These are phyloP conservation scores for Ennomos fuscantarius DNA, from an alignment of 2,888 invertebrate genomes.

Conservation along the genomic window DNA sequence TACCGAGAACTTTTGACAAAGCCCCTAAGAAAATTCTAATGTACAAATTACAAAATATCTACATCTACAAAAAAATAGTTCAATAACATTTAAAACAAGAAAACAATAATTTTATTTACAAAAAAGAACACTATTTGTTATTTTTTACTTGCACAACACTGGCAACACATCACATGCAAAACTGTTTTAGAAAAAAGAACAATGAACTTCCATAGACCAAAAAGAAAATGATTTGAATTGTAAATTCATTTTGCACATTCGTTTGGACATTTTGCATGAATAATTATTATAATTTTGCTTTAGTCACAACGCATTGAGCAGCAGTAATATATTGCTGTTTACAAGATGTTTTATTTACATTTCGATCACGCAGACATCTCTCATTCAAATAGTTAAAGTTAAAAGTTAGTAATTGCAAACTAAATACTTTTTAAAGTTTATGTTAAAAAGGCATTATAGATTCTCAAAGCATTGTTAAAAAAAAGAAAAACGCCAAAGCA, in stretches of 20 bases:
- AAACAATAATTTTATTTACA: not conserved
- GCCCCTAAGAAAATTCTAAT: conserved; percentile 6
- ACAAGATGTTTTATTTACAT: conserved; percentile 34
- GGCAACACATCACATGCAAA: conserved; percentile 40
- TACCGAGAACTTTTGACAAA: conserved; percentile 61
- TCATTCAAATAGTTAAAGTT: conserved; percentile 60
- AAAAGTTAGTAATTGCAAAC: conserved; percentile 40
- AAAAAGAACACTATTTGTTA: not conserved
- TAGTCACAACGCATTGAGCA: conserved; percentile 55
- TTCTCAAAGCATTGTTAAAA: conserved; percentile 40
- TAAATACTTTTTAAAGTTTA: conserved; percentile 33
- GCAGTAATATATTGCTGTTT: conserved; percentile 63
- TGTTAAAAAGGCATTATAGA: conserved; percentile 29
- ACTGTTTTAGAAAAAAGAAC: conserved; percentile 39
- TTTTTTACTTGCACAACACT: conserved; percentile 7
- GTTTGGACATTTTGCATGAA: conserved; percentile 16
- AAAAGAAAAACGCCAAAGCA: conserved; percentile 33
- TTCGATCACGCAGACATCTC: conserved; percentile 69
- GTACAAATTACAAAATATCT: too few species aligned
- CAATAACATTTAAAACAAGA: conserved; percentile 1
- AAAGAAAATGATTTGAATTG: conserved; percentile 53
- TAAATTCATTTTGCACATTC: conserved; percentile 42
- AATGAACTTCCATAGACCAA: conserved; percentile 22
- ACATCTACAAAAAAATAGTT: not conserved
- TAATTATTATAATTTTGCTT: conserved; percentile 34